phyloP scores from a whole-genome alignment of 2,797 vertebrate species.

The Loris lydekkerianus region DNA sequence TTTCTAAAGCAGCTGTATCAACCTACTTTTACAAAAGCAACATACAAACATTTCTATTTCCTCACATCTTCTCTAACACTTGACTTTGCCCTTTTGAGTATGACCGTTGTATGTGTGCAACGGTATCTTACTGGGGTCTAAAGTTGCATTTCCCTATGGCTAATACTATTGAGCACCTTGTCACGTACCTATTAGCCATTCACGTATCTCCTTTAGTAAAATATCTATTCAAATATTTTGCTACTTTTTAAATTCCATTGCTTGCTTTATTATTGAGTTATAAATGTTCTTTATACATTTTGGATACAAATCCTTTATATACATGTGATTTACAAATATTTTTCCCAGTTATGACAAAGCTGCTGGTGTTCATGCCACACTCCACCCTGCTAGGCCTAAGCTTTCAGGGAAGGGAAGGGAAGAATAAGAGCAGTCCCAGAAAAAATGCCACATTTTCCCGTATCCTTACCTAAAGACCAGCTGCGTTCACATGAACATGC shows the following conservation, averaged over 20 bases:
- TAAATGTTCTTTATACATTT: conserved; percentile 4
- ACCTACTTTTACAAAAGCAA: not conserved
- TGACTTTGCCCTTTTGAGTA: conserved; percentile 30
- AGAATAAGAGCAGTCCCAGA: not conserved
- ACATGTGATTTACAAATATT: conserved; percentile 1
- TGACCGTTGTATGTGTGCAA: not conserved
- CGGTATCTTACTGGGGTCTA: not conserved
- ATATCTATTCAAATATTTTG: conserved; percentile 16
- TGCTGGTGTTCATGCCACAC: not conserved
- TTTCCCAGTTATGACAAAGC: not conserved
- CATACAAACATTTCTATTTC: not conserved
- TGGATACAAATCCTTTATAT: not conserved
- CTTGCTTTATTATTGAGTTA: not conserved
- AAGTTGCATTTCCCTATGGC: conserved; percentile 35
- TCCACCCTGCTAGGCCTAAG: not conserved
- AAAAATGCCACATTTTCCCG: not conserved
- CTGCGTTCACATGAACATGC: not conserved
- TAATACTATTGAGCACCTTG: not conserved
- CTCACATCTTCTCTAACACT: not conserved
- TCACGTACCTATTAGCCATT: not conserved
- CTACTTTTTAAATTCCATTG: not conserved
- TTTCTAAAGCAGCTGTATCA: not conserved
- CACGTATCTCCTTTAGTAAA: not conserved
- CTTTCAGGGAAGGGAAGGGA: not conserved
- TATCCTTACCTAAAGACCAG: not conserved